Conservation (phyloP, 2,113 vertebrate species). For the Nanorana parkeri region DNA sequence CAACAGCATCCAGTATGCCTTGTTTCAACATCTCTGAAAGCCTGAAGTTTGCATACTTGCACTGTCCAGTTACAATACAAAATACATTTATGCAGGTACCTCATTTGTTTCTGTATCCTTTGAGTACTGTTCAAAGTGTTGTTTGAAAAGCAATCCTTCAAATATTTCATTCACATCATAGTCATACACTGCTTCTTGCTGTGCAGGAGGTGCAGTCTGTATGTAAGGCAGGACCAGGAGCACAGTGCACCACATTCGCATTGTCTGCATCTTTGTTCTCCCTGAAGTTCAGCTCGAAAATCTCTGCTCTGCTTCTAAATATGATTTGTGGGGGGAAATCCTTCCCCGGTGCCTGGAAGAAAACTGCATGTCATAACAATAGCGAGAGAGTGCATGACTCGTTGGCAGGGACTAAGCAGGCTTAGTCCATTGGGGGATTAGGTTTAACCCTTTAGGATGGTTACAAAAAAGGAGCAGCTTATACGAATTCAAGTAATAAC, state of each 20-base stretch:
- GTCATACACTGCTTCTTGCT: slow-evolving; percentile 66
- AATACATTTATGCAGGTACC: slow-evolving; percentile 66
- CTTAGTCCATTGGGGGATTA: slow-evolving; percentile 28
- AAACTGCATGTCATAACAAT: slow-evolving; percentile 86
- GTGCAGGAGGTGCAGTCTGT: slow-evolving; percentile 73
- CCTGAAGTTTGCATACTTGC: not conserved
- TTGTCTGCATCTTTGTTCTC: slow-evolving; percentile 22
- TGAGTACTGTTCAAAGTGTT: slow-evolving; percentile 65
- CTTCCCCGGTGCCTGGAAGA: slow-evolving; percentile 78
- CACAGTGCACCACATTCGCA: slow-evolving; percentile 65
- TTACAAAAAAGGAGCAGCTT: not conserved
- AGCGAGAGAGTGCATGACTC: slow-evolving; percentile 91
- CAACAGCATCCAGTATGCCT: not conserved
- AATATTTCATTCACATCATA: slow-evolving; percentile 63
- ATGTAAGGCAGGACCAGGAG: slow-evolving; percentile 75
- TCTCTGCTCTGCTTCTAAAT: slow-evolving; percentile 10
- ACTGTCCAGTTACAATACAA: not conserved
- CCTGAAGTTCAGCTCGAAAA: not conserved
- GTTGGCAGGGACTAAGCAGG: slow-evolving; percentile 79
- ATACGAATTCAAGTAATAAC: not conserved
- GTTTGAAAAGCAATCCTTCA: slow-evolving; percentile 65
- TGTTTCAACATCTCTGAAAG: not conserved
- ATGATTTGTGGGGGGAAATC: slow-evolving; percentile 65
- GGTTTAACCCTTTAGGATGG: slow-evolving; percentile 32
- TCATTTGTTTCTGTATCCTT: slow-evolving; percentile 68